Conservation (phyloP, 1,140 invertebrate genomes). For the Chironomus tepperi region DNA sequence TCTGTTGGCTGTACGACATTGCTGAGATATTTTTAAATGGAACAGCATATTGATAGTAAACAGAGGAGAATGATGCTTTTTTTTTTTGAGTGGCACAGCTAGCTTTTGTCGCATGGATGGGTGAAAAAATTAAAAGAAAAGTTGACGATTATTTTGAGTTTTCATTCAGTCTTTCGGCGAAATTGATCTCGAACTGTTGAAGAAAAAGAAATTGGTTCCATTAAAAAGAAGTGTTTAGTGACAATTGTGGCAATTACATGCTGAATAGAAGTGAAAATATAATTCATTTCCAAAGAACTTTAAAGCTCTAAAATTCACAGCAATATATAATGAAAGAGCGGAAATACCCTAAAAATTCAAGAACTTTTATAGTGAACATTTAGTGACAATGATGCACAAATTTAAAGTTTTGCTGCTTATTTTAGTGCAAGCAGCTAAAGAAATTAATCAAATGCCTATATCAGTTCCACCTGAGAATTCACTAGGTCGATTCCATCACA, state of each 20-base stretch:
- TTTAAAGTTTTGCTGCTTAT: neutral
- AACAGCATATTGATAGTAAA: neutral
- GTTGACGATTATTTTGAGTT: neutral
- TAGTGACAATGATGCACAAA: neutral
- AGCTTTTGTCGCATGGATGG: neutral
- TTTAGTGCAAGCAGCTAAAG: neutral
- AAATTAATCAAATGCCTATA: neutral
- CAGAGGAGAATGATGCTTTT: neutral
- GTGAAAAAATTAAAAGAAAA: neutral
- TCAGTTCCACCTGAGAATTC: neutral
- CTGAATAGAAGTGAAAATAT: neutral
- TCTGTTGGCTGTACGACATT: neutral
- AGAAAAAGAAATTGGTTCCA: neutral
- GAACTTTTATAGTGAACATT: neutral
- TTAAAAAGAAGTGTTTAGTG: too few species aligned
- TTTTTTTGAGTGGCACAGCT: neutral
- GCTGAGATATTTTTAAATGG: neutral
- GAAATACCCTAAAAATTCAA: neutral
- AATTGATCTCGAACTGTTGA: neutral
- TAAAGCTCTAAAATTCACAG: neutral
- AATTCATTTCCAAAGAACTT: neutral
- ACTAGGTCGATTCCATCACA: neutral
- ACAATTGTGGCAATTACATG: too few species aligned
- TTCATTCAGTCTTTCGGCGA: slow-evolving; percentile 7
- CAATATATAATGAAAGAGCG: neutral